phyloP scores from a whole-genome alignment of 2,113 vertebrate species.

The Chamaea fasciata region DNA sequence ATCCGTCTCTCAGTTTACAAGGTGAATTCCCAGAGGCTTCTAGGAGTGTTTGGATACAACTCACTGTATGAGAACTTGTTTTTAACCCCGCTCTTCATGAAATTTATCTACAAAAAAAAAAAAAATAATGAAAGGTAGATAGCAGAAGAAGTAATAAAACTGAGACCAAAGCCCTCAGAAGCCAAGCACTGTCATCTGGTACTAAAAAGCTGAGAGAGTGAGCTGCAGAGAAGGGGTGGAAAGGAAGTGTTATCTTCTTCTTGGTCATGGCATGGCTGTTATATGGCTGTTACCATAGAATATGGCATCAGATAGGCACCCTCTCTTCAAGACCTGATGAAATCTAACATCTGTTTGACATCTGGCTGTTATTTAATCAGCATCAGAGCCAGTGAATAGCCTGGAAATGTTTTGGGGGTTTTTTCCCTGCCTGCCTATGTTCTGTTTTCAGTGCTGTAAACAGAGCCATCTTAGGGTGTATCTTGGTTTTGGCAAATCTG shows the following conservation, averaged over 20 bases:
- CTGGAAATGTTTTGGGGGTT: neutral
- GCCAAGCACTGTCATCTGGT: accelerated
- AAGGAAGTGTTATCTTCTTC: neutral
- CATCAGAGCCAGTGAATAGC: neutral
- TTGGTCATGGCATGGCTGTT: neutral
- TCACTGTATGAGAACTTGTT: neutral
- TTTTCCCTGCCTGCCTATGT: neutral
- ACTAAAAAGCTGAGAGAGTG: neutral
- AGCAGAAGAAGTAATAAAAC: neutral
- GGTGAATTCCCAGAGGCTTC: neutral
- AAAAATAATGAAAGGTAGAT: neutral
- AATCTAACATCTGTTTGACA: constrained; percentile 30
- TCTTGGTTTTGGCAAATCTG: neutral
- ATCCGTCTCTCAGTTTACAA: neutral
- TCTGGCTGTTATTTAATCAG: constrained; percentile 14
- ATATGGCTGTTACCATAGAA: neutral
- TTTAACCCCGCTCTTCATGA: neutral
- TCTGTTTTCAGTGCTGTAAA: neutral
- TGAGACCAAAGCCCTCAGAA: neutral
- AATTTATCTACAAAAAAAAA: neutral
- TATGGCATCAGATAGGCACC: neutral
- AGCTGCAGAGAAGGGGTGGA: neutral
- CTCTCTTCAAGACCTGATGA: neutral
- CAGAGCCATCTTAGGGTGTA: constrained; percentile 2
- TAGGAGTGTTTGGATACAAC: neutral